phyloP scores from a whole-genome alignment of 2,888 invertebrate genomes.

The Meliscaeva auricollis region DNA sequence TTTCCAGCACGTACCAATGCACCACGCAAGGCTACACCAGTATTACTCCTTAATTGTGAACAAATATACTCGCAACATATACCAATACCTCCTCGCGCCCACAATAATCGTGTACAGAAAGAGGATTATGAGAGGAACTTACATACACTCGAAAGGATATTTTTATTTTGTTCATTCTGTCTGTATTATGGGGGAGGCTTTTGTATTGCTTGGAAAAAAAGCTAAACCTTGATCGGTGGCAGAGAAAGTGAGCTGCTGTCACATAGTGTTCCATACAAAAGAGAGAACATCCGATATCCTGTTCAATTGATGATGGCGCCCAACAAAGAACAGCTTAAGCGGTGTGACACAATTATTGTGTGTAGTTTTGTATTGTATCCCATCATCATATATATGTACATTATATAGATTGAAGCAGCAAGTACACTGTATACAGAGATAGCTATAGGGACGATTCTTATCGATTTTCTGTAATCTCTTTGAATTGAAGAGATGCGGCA shows the following conservation, averaged over 20 bases:
- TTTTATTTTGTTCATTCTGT: neutral
- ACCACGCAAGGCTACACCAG: neutral
- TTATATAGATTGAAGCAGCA: neutral
- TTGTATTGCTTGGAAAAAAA: constrained; percentile 8
- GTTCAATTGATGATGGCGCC: constrained; percentile 59
- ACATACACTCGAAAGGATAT: constrained; percentile 3
- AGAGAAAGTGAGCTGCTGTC: constrained; percentile 56
- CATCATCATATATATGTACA: neutral
- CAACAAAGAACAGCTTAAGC: constrained; percentile 65
- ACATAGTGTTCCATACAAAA: constrained; percentile 30
- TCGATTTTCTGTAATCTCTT: constrained; percentile 49
- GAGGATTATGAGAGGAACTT: constrained; percentile 47
- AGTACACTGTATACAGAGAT: neutral
- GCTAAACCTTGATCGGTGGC: constrained; percentile 52
- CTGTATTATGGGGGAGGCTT: neutral
- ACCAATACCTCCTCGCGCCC: neutral
- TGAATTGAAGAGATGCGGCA: constrained; percentile 10
- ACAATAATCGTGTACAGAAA: constrained; percentile 39
- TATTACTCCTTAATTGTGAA: constrained; percentile 60
- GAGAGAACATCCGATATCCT: constrained; percentile 63
- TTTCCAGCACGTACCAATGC: constrained; percentile 46
- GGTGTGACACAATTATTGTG: constrained; percentile 65
- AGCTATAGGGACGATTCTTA: constrained; percentile 31
- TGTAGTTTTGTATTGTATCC: constrained; percentile 21
- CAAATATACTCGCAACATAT: constrained; percentile 42